Conservation (phyloP, 2,113 vertebrate species). For the Psammodynastes pulverulentus region DNA sequence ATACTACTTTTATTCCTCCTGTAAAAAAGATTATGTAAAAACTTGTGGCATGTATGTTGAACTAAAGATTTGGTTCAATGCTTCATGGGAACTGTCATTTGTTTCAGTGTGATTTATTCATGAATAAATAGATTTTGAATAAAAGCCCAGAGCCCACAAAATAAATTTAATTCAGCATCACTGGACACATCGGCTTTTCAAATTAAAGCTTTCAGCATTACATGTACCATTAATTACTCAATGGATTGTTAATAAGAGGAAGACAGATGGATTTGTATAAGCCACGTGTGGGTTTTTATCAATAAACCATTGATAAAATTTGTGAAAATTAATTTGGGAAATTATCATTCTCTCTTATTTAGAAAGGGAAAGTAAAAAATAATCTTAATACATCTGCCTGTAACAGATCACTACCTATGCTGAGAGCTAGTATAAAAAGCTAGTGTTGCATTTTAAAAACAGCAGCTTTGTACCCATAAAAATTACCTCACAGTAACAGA, state of each 20-base stretch:
- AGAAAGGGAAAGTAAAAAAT: not conserved
- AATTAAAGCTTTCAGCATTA: not conserved
- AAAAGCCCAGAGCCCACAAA: not conserved
- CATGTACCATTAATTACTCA: not conserved
- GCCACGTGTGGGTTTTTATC: not conserved
- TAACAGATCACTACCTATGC: not conserved
- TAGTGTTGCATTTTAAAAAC: not conserved
- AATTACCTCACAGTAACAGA: not conserved
- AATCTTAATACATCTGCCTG: not conserved
- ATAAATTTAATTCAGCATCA: not conserved
- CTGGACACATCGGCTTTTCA: not conserved
- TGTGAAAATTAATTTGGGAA: slow-evolving; percentile 17
- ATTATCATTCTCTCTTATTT: not conserved
- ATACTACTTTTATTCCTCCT: no score
- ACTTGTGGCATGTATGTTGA: not conserved
- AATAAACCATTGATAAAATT: not conserved
- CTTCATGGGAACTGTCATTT: not conserved
- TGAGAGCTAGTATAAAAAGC: not conserved
- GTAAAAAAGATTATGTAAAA: not conserved
- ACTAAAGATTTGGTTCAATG: not conserved
- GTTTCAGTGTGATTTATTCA: not conserved
- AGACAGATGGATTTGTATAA: not conserved
- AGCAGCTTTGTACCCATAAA: not conserved
- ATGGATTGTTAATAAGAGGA: not conserved
- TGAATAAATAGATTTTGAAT: not conserved